Evolutionary conservation across 1,140 invertebrate genomes (phyloP), one percentile per base, ranked within the genome.

Genomic region (Aphidius ervi): DNA sequence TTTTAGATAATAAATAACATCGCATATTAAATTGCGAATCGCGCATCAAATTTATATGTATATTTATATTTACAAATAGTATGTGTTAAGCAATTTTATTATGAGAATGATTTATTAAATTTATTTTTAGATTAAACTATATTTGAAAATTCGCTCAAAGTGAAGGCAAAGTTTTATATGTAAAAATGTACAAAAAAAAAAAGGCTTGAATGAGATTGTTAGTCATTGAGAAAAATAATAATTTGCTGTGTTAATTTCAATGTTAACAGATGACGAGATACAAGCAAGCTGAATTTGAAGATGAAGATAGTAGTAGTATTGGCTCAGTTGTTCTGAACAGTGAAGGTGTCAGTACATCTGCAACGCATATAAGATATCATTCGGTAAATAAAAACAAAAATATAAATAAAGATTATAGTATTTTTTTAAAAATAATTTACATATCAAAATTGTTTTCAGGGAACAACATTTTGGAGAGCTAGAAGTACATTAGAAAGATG

Each of bases 231-330:
- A 48, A 7, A 48, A 48, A 52, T 52, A 9, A 37, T 39, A 39
- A 9, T 40, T 63, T 62, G 53, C 23, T 31, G 4, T 31, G 2
- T 31, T 31, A 31, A n/a, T 8, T 31, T 31, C 23, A 31, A 31
- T 31, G 23, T 31, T 31, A 31, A 31, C 82, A 92, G 90, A 92
- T 92, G 90, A 91, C 89, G 63, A 85, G 88, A 62, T 92, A 93
- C 69, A 92, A 91, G 77, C 90, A 91, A 70, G 88, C 90, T 41
- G 90, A 91, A 72, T 91, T 92, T 67, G 88, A 88, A 68, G 88
- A 91, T 74, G 90, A 92, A 67, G 89, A 92, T 71, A 85, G 83
- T n/a, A 88, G 87, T 69, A 91, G 89, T 68, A 86, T 91, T 64
- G 90, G 90, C 53, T 91, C 89, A 20, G 89, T 91, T 9, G 89